Conservation (phyloP, 1,140 invertebrate genomes). For the Melipona quadrifasciata region DNA sequence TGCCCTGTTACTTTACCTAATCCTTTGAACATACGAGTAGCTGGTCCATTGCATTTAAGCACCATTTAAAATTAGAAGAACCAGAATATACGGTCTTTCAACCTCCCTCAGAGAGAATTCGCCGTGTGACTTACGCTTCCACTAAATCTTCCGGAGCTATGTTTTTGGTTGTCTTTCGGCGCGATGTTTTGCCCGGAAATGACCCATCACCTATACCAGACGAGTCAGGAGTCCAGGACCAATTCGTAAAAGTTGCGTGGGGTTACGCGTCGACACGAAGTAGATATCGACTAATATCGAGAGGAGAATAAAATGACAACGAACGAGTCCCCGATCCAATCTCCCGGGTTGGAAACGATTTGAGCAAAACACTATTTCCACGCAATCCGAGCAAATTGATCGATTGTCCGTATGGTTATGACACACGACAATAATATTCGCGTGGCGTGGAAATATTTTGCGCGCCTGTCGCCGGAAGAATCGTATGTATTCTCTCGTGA, state of each 20-base stretch:
- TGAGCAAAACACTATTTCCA: constrained; percentile 34
- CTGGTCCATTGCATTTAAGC: background rate
- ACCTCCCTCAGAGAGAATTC: background rate
- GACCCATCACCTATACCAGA: background rate
- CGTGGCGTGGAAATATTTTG: background rate
- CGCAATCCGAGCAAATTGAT: constrained; percentile 30
- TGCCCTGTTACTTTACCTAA: background rate
- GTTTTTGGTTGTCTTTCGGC: background rate
- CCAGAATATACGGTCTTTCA: background rate
- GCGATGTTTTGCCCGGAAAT: background rate
- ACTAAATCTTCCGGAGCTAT: background rate
- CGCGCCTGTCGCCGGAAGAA: background rate
- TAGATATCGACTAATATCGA: constrained; percentile 19
- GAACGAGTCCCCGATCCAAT: constrained; percentile 5
- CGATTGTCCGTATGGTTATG: constrained; percentile 4
- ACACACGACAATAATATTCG: constrained; percentile 5
- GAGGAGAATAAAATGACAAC: constrained; percentile 10
- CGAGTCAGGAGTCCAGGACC: background rate
- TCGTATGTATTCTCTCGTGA: background rate
- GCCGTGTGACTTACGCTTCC: background rate
- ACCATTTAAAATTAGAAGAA: constrained; percentile 12
- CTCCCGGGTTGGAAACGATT: constrained; percentile 17
- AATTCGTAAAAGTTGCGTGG: constrained; percentile 1
- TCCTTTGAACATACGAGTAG: background rate
- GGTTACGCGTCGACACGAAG: background rate